A percentile compares a stretch with the other conserved stretches of the same genome.
phyloP scores from a whole-genome alignment of 2,113 vertebrate species.

The Gopherus evgoodei region DNA sequence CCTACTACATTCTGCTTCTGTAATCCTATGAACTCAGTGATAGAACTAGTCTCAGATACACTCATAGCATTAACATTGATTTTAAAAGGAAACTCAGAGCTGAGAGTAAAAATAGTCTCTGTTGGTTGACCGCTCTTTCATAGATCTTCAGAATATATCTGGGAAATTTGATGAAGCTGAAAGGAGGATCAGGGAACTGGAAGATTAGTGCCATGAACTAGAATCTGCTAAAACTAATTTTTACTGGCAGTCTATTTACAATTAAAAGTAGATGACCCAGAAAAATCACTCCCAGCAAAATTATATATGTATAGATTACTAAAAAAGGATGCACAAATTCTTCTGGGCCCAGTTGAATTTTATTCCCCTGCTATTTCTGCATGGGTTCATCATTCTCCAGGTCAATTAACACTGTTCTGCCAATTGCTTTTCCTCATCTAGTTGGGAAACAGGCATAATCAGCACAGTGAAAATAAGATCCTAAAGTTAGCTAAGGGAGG shows the following conservation, averaged over 20 bases:
- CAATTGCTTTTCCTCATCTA: not conserved
- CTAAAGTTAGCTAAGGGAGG: not conserved
- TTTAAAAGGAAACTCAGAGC: not conserved
- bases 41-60: not conserved
- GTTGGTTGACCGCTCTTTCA: not conserved
- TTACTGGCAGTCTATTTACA: slow-evolving; percentile 8
- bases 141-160: not conserved
- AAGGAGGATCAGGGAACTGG: not conserved
- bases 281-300: not conserved
- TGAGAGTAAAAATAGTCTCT: not conserved
- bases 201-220: not conserved
- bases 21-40: not conserved
- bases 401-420: not conserved
- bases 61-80: not conserved
- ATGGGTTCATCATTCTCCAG: not conserved
- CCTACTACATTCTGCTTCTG: not conserved
- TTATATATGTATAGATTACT: not conserved
- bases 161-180: not conserved
- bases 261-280: not conserved
- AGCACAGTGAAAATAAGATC: not conserved
- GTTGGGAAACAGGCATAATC: too few species aligned
- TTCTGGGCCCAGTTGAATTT: not conserved
- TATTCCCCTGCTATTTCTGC: not conserved
- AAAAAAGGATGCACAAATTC: not conserved
- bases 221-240: slow-evolving; percentile 12